Base-by-base conservation (phyloP, 2,113 vertebrate genomes). In the Hemiprocne comata region DNA sequence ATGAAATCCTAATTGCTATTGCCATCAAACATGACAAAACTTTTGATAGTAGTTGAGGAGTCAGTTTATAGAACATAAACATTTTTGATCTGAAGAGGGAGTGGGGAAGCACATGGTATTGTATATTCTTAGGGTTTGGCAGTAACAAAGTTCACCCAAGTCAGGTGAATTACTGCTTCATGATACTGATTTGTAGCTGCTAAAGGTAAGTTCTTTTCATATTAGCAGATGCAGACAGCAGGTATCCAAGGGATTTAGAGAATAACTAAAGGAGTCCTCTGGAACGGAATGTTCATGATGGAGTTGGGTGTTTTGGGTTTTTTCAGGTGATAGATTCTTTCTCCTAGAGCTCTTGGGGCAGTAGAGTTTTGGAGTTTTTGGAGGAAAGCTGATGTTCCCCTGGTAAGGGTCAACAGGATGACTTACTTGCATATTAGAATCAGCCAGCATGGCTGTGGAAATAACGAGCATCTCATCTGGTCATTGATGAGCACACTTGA, bases 291-390 rank as follows among this genome's bases (percentile, higher is more conserved):
- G 24, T 48, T 67, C 1, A 1, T 73, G 28, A 20, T 61, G n/a
- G 29, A 53, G 36, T 1, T 33, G 18, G 17, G 26, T 10, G 0
- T 2, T 48, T n/a, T 16, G 17, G 6, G 4, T 29, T 25, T 54
- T 28, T 20, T 36, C 50, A 38, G 50, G 4, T 42, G 6, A 71
- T 28, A 28, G 1, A 81, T 73, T 54, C 14, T 64, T 64, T 34
- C 5, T 10, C 16, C 28, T 2, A 11, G 66, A 74, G 8, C 33
- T 78, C 10, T 14, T 6, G 25, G 31, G 15, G 17, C 31, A 38
- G 44, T 16, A 19, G 11, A n/a, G 3, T 19, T 61, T 58, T 15
- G 13, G 38, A 36, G 17, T 90, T 73, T 73, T 69, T 90, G 33
- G n/a, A 34, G 53, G 15, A 48, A 38, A 16, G 11, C 2, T 44